Percentiles rank a stretch among this genome's conserved stretches.
Evolutionary conservation across 2,113 vertebrate genomes (phyloP).

Genomic region (Pipa parva): DNA sequence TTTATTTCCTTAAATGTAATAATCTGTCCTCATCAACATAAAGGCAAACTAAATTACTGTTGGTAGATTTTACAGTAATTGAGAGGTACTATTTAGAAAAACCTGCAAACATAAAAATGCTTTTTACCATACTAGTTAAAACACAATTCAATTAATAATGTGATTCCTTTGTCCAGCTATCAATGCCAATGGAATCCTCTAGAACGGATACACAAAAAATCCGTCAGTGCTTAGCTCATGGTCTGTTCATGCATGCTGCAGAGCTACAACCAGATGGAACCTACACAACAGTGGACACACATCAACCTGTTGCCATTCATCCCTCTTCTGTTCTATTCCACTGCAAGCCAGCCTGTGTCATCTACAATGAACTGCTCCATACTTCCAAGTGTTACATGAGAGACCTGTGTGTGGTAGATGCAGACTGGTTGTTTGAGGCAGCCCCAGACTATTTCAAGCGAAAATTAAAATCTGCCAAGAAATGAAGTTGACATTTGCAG

Average conservation of each 20-base stretch:
- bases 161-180: constrained; percentile 62
- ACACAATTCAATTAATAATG: no score
- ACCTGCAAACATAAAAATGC: no score
- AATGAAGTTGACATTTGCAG: no score
- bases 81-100: no score
- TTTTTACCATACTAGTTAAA: no score
- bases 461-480: constrained; percentile 65
- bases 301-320: constrained; percentile 85
- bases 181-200: constrained; percentile 75
- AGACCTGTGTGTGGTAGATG: constrained; percentile 84
- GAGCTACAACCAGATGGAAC: constrained; percentile 84
- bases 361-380: constrained; percentile 84
- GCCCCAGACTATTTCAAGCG: constrained; percentile 83
- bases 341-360: constrained; percentile 79
- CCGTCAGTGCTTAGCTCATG: constrained; percentile 87
- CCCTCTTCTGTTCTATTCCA: constrained; percentile 92
- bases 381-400: constrained; percentile 94
- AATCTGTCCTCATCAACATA: no score
- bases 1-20: no score
- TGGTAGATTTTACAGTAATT: no score
- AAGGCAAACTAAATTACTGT: no score
- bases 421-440: constrained; percentile 83
- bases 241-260: constrained; percentile 83
- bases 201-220: constrained; percentile 65
- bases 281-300: constrained; percentile 78